Base-by-base conservation (phyloP, 2,888 invertebrate genomes). In the Agonopterix subpropinquella region DNA sequence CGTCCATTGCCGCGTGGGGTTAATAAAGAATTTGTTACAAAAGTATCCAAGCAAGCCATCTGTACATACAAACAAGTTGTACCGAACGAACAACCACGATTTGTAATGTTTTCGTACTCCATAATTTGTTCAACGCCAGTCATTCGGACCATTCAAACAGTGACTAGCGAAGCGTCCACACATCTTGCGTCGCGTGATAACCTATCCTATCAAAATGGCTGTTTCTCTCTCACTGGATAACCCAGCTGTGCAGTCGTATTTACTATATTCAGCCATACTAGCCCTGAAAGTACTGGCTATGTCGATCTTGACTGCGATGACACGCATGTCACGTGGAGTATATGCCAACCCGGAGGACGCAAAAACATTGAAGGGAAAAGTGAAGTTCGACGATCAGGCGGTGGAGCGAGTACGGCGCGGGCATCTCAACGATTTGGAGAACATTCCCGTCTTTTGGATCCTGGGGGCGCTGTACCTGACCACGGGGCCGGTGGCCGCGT, bases 361-460 rank as follows among this genome's bases (percentile, higher is more conserved):
- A 1, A 77, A 69, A 54, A 1, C 47, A 2, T 43, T 67, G 3
- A 67, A 57, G 50, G 78, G 78, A 10, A 80, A 77, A 56, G 75
- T 87, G 48, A 84, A 77, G 59, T 73, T 56, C 45, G 84, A 82
- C 41, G 80, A 86, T 50, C 73, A 70, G 0, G 59, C 53, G 1
- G 67, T 87, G 18, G 86, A 87, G 59, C 68, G 87, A 3, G 51
- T 78, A 1, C 70, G 87, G 1, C 77, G 92, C 65, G 93, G 92
- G 9, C 93, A 94, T 67, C 81, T 90, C 59, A 94, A 94, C 64
- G 94, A 94, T 68, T 67, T 94, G 72, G 94, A 94, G 76, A 94
- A 93, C 70, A 93, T 94, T 48, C 88, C 91, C 0, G 85, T 90
- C 1, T 94, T 93, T 68, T 87, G 92, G 70, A 62, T 92, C 10